Base-by-base conservation (phyloP, 64 coral and sea anemone species). In the Anthopleura sola region DNA sequence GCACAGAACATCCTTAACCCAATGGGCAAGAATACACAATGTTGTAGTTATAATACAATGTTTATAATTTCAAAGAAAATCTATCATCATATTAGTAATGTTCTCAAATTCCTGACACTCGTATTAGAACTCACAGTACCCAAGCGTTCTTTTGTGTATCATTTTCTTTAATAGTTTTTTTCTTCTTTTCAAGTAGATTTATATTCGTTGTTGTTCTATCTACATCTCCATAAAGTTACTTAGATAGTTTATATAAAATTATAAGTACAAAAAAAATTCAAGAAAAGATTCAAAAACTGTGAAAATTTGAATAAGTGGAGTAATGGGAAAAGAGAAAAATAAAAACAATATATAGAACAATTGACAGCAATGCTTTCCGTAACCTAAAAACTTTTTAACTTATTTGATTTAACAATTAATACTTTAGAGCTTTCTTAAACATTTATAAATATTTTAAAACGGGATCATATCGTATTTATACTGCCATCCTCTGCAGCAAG, bases 161-260 rank as follows among this genome's bases (percentile, higher is more conserved):
- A 15, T 62, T 62, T n/a, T 26, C 24, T 62, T 26, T 24, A 62
- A 62, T 62, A 26, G 6, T 62, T 62, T 62, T 62, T 62, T n/a
- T 58, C 21, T 16, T 11, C n/a, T n/a, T n/a, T n/a, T n/a, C n/a
- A n/a, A n/a, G n/a, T 21, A 58, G 55, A 20, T 21, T 58, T 58
- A 16, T 58, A 4, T 58, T 17, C 19, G 55, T 58, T 58, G 18
- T 20, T 15, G 58, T 62, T 62, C 58, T 62, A n/a, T 62, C 21
- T 62, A 62, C 58, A 23, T 62, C 58, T 62, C 58, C 58, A 62
- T 62, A n/a, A 53, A 62, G 58, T 62, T 62, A 62, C 24, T 62
- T 62, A 62, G 58, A 62, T 62, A 62, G 58, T 62, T 62, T 62
- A 62, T 62, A 62, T n/a, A 62, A 23, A 62, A 62, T 62, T 62